Evolutionary conservation across 2,797 vertebrate genomes (phyloP).

Genomic region (Takifugu rubripes): DNA sequence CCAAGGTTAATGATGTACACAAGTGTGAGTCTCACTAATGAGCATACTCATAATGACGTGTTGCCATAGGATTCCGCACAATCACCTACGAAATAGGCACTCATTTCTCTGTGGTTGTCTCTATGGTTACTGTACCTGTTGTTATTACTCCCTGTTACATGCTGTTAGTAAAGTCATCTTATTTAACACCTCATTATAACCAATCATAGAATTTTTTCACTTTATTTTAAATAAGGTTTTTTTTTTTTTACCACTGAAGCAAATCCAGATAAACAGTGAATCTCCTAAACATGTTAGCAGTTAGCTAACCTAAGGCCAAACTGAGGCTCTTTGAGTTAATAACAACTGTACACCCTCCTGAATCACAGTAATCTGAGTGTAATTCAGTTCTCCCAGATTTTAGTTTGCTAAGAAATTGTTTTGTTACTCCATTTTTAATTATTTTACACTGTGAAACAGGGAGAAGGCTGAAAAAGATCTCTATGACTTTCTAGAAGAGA

Average conservation of each 20-base stretch:
- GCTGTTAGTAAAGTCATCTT: constrained; percentile 8
- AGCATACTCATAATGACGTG: constrained; percentile 59
- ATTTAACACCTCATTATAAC: too few species aligned
- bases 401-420: not conserved
- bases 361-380: too few species aligned
- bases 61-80: constrained; percentile 13
- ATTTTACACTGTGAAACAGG: constrained; percentile 66
- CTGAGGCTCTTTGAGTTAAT: too few species aligned
- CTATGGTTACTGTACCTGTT: constrained; percentile 38
- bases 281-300: too few species aligned
- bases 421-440: constrained; percentile 1
- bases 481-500: constrained; percentile 74
- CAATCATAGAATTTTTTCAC: too few species aligned
- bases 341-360: too few species aligned
- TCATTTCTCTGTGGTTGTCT: constrained; percentile 11
- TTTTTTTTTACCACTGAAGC: not conserved
- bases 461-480: constrained; percentile 79
- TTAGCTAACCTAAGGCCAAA: too few species aligned
- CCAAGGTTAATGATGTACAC: constrained; percentile 80
- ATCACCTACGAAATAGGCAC: constrained; percentile 8
- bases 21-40: constrained; percentile 66
- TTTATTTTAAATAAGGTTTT: not conserved
- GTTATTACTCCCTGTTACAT: not conserved
- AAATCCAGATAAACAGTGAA: too few species aligned
- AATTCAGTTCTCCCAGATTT: not conserved